phyloP scores from a whole-genome alignment of 2,113 vertebrate species.

The Erpornis zantholeuca region DNA sequence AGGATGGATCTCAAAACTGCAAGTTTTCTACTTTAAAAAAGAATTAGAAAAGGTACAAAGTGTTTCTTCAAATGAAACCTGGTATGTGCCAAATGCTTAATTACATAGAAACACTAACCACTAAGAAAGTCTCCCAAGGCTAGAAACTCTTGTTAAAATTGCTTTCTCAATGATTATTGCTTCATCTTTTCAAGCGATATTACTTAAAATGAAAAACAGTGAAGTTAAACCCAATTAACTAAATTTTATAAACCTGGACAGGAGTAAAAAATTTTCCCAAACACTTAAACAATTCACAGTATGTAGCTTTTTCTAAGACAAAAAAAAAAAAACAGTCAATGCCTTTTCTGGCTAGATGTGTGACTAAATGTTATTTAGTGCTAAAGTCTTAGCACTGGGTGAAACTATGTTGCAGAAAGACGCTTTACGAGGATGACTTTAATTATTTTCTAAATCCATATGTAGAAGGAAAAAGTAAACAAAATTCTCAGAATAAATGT shows the following conservation, averaged over 20 bases:
- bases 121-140: neutral
- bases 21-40: neutral
- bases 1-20: neutral
- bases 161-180: neutral
- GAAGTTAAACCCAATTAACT: neutral
- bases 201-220: neutral
- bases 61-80: conserved; percentile 6
- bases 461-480: neutral
- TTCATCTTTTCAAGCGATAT: neutral
- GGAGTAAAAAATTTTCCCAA: neutral
- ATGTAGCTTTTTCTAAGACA: neutral
- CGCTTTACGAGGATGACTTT: neutral
- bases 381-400: neutral
- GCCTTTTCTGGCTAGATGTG: neutral
- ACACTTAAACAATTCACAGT: neutral
- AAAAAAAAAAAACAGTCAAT: neutral
- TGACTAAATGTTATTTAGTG: neutral
- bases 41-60: neutral
- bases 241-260: neutral
- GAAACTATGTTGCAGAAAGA: neutral
- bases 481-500: neutral
- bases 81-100: neutral
- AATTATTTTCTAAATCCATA: neutral
- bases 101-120: neutral
- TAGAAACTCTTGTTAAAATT: neutral